phyloP scores from a whole-genome alignment of 2,888 invertebrate genomes.

The Epirrita christyi region DNA sequence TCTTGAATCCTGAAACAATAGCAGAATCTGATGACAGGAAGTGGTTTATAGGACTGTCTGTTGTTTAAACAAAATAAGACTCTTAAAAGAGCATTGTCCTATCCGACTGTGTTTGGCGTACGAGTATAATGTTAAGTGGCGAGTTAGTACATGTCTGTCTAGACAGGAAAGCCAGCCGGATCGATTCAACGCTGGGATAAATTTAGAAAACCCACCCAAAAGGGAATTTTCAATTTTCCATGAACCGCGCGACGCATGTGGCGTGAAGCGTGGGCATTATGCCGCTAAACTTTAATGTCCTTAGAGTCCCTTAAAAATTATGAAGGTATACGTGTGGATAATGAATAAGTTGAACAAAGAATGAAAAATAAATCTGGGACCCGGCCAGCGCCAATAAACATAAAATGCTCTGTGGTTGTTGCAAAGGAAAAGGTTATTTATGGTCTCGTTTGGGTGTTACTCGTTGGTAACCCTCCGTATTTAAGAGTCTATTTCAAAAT shows the following conservation, averaged over 20 bases:
- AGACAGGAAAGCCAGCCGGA: slow-evolving; percentile 61
- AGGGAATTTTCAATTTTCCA: slow-evolving; percentile 29
- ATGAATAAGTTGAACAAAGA: not conserved
- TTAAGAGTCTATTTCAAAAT: too few species aligned
- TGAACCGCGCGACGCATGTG: slow-evolving; percentile 2
- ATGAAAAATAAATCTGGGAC: too few species aligned
- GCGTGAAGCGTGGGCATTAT: slow-evolving; percentile 9
- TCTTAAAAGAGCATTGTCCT: too few species aligned
- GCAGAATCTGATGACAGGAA: too few species aligned
- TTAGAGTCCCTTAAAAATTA: not conserved
- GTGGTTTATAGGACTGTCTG: too few species aligned
- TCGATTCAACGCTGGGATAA: slow-evolving; percentile 65
- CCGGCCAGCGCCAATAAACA: too few species aligned
- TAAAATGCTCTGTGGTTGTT: too few species aligned
- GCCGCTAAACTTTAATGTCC: slow-evolving; percentile 2
- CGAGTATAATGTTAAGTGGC: slow-evolving; percentile 34
- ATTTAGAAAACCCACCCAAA: slow-evolving; percentile 59
- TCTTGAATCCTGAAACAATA: too few species aligned
- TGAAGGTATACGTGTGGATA: not conserved
- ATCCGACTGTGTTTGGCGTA: slow-evolving; percentile 7
- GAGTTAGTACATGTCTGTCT: slow-evolving; percentile 60
- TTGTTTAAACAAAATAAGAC: too few species aligned
- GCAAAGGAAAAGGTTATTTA: too few species aligned
- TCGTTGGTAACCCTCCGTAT: too few species aligned
- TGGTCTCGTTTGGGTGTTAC: too few species aligned